Conservation (phyloP, 2,797 vertebrate species). For the Sphenodon punctatus region DNA sequence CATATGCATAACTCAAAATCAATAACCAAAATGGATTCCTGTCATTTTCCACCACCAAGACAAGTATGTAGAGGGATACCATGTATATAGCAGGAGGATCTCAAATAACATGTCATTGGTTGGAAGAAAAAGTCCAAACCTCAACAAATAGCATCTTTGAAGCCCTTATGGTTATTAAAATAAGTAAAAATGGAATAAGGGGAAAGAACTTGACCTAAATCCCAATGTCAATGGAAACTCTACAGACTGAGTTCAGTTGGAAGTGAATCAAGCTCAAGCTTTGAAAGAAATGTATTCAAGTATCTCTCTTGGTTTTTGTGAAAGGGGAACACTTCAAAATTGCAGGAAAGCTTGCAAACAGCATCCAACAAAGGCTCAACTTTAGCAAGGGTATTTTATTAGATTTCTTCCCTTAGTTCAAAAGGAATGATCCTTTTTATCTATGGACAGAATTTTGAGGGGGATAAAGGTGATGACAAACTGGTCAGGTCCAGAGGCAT, state of each 20-base stretch:
- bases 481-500: too few species aligned
- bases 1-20: slow-evolving; percentile 25
- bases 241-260: neutral
- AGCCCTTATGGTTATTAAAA: neutral
- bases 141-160: slow-evolving; percentile 1
- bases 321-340: slow-evolving; percentile 28
- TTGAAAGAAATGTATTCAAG: neutral
- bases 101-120: neutral
- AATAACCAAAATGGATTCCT: neutral
- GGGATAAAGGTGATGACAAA: too few species aligned
- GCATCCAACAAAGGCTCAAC: neutral
- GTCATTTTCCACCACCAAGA: neutral
- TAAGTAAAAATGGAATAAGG: neutral
- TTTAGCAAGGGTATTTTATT: neutral
- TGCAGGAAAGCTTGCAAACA: slow-evolving; percentile 38
- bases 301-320: neutral
- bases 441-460: neutral
- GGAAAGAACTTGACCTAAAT: neutral
- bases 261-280: neutral
- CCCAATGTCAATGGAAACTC: neutral
- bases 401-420: neutral
- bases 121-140: slow-evolving; percentile 30
- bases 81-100: accelerated
- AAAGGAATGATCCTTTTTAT: neutral
- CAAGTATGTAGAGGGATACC: neutral